Evolutionary conservation across 2,113 vertebrate species (phyloP), one percentile per base, ranked within the genome.

Genomic region (Chrysochloris asiatica): DNA sequence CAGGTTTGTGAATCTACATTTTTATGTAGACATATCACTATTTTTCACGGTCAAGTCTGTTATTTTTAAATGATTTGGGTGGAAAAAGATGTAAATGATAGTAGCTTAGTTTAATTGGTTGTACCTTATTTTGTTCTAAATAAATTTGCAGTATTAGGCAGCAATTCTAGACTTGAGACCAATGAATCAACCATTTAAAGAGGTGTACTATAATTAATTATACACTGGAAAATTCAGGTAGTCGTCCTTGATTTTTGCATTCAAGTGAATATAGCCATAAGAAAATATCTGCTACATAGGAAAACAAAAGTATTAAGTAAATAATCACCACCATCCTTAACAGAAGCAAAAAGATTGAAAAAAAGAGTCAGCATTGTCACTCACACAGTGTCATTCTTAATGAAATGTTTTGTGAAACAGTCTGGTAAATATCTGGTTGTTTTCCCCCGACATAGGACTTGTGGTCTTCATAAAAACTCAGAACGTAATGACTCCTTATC

Each of bases 131-230:
- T 94, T 95, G 59, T 96, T 93, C 95, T 95, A 93, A 96, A 95
- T 96, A 96, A 95, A 96, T 96, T 94, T 95, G 88, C 54, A 93
- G 52, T 94, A 94, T 96, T 96, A 82, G 97, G 94, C 95, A 95
- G 88, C 95, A 95, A 65, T 97, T 97, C 91, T 92, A 94, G 87
- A 86, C 93, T 92, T 78, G 77, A 95, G 94, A 93, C 73, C 45
- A 63, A 75, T 43, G 82, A 89, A 54, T 90, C 86, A 75, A 52
- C 77, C 59, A 8, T 93, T 88, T 69, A 83, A 52, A 48, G 79
- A 88, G 48, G 78, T 89, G 80, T 88, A 16, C 48, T 92, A 33
- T 88, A 59, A n/a, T 63, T 88, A 59, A n/a, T 63, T 84, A 63
- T 47, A 82, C 63, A 85, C 61, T 48, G 89, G 92, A 91, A 85